phyloP scores from a whole-genome alignment of 2,113 vertebrate species.

The Serinus canaria region DNA sequence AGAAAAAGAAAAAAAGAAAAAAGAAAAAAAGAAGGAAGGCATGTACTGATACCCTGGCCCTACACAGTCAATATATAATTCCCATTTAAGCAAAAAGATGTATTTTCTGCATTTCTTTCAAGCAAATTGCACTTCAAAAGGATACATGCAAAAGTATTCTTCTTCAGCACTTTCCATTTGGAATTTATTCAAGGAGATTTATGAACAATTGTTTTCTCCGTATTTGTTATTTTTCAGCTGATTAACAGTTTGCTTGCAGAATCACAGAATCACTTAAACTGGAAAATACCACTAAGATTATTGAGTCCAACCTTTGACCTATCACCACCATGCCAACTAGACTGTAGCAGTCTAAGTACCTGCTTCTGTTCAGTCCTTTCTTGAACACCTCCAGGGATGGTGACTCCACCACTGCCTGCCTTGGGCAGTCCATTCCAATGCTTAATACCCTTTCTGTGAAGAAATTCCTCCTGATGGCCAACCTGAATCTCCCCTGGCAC shows the following conservation, averaged over 20 bases:
- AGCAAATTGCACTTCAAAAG: background rate
- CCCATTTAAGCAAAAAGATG: background rate
- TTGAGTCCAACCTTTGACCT: background rate
- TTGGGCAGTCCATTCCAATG: background rate
- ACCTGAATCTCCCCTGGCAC: background rate
- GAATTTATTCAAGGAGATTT: background rate
- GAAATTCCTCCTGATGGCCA: background rate
- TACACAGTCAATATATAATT: background rate
- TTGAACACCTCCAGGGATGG: background rate
- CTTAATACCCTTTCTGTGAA: background rate
- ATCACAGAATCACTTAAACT: background rate
- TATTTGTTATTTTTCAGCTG: background rate
- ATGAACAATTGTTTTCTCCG: background rate
- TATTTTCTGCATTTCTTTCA: background rate
- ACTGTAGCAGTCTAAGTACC: background rate
- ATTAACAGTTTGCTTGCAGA: background rate
- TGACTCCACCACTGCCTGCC: background rate
- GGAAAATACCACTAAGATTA: background rate
- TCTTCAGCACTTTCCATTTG: background rate
- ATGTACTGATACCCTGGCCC: background rate
- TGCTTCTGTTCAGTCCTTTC: background rate
- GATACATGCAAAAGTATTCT: background rate
- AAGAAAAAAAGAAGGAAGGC: background rate
- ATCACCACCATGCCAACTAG: background rate
- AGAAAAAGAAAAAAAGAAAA: rapidly evolving